Evolutionary conservation across 1,140 invertebrate genomes (phyloP).

Genomic region (Drosophila malerkotliana): DNA sequence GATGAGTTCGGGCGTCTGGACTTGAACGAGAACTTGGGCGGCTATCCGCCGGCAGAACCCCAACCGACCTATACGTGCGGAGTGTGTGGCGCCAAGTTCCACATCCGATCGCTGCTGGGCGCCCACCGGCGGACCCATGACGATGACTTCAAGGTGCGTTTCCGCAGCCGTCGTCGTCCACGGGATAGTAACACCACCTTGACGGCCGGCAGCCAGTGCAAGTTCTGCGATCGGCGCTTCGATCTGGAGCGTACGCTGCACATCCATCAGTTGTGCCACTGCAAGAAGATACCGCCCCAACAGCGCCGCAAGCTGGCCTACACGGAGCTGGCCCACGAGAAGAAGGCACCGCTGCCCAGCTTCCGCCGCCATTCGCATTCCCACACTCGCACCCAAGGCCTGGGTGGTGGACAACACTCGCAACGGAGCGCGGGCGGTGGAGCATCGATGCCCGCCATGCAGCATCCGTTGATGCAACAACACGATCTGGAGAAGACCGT

Average conservation of each 20-base stretch:
- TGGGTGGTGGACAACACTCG: not conserved
- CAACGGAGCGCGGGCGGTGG: constrained; percentile 1
- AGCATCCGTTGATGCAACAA: constrained; percentile 18
- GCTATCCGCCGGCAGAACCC: not conserved
- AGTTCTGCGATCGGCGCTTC: constrained; percentile 65
- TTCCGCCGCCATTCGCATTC: constrained; percentile 20
- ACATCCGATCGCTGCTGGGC: constrained; percentile 57
- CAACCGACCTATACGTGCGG: constrained; percentile 45
- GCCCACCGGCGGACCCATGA: constrained; percentile 67
- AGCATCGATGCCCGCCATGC: not conserved
- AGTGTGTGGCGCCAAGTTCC: constrained; percentile 56
- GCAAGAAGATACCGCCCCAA: constrained; percentile 67
- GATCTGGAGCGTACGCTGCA: constrained; percentile 65
- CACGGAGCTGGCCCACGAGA: constrained; percentile 66
- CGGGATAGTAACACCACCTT: constrained; percentile 32
- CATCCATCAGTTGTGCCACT: constrained; percentile 64
- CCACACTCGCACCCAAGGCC: not conserved
- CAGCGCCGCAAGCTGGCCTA: constrained; percentile 59
- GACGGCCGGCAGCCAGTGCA: constrained; percentile 39
- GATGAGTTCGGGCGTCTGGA: not conserved
- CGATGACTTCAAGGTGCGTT: constrained; percentile 62
- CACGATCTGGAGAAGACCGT: constrained; percentile 27
- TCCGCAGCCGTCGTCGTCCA: constrained; percentile 3
- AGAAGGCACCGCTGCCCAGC: constrained; percentile 63
- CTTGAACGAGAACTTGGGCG: constrained; percentile 4